Percentiles rank a stretch among this genome's conserved stretches.
These are phyloP conservation scores for Bothrops jararaca DNA, from an alignment of 2,113 vertebrate species.

Conservation along the genomic window DNA sequence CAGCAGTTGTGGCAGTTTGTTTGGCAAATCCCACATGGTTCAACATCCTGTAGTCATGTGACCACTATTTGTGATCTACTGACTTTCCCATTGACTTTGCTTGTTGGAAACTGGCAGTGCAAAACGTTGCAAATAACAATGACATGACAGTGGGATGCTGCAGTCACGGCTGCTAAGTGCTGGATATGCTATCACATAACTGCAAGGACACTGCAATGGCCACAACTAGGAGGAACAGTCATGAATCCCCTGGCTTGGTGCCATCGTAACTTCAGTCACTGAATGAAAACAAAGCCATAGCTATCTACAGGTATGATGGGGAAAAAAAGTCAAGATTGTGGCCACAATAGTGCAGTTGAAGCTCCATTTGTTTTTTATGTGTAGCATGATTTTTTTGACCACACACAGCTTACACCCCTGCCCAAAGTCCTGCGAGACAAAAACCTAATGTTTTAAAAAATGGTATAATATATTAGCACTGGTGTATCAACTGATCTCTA, in stretches of 20 bases:
- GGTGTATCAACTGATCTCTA: neutral
- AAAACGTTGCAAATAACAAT: neutral
- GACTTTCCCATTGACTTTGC: neutral
- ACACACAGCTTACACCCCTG: neutral
- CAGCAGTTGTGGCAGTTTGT: too few species aligned
- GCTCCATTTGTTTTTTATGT: neutral
- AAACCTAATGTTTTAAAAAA: neutral
- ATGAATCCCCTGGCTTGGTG: neutral
- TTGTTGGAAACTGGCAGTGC: neutral
- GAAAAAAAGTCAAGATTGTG: neutral
- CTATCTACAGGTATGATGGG: neutral
- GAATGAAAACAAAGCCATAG: neutral
- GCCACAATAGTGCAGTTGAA: neutral
- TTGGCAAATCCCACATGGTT: neutral
- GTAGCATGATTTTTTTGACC: neutral
- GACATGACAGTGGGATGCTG: neutral
- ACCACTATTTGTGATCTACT: neutral
- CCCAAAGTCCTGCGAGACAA: neutral
- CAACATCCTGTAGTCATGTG: neutral
- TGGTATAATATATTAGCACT: neutral
- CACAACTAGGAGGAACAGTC: neutral
- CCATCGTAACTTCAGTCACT: neutral
- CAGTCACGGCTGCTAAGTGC: neutral
- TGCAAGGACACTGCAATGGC: neutral
- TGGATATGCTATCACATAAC: neutral